Conservation (phyloP, 2,797 vertebrate genomes). For the Mycteria americana region DNA sequence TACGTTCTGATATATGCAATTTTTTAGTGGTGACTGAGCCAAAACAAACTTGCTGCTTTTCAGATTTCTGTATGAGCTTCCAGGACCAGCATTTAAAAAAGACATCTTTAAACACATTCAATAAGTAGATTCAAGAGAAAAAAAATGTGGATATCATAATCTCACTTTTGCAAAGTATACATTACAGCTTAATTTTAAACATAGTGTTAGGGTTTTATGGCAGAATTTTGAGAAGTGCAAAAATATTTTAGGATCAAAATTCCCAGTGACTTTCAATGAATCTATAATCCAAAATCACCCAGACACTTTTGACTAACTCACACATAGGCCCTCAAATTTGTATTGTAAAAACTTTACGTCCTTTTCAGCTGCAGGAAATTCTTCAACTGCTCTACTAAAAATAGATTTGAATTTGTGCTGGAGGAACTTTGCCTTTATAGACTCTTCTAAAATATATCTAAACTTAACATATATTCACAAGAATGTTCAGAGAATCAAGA, state of each 20-base stretch:
- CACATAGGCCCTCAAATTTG: neutral
- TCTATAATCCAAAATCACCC: neutral
- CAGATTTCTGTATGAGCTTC: neutral
- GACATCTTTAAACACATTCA: neutral
- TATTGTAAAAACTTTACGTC: neutral
- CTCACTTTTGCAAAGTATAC: neutral
- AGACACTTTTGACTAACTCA: neutral
- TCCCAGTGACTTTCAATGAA: neutral
- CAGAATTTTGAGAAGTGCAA: neutral
- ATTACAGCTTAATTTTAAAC: neutral
- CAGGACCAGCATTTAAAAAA: neutral
- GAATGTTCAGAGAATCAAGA: neutral
- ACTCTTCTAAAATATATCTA: neutral
- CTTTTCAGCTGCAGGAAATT: constrained; percentile 4
- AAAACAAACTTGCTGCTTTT: neutral
- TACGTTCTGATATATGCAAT: neutral
- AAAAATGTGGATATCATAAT: neutral
- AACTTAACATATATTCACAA: neutral
- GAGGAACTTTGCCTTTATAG: neutral
- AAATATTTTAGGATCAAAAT: neutral
- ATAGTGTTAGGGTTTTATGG: neutral
- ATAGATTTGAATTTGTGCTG: neutral
- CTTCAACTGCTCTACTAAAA: constrained; percentile 12
- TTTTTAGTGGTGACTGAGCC: neutral
- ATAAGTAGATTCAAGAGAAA: neutral